phyloP scores from a whole-genome alignment of 2,888 invertebrate genomes.

The Phlogophora meticulosa region DNA sequence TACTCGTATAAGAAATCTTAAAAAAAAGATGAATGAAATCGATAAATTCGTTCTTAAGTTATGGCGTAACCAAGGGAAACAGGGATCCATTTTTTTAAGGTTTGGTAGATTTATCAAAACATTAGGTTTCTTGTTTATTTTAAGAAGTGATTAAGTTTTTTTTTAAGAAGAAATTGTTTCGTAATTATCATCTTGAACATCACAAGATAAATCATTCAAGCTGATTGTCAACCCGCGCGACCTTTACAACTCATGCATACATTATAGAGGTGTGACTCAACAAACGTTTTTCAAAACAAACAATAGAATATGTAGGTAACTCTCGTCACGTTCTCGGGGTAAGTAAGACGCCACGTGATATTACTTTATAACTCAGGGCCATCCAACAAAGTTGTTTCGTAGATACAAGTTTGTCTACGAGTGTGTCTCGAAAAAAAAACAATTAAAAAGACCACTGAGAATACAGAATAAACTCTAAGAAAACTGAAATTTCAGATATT shows the following conservation, averaged over 20 bases:
- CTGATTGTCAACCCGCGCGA: slow-evolving; percentile 27
- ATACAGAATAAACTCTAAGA: too few relatives aligned
- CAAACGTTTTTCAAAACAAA: slow-evolving; percentile 16
- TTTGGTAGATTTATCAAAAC: too few relatives aligned
- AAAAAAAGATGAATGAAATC: too few relatives aligned
- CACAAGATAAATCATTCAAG: slow-evolving; percentile 30
- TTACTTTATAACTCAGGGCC: slow-evolving; percentile 4
- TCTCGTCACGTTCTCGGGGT: slow-evolving; percentile 6
- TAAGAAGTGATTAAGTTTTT: too few relatives aligned
- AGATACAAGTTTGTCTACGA: slow-evolving; percentile 1
- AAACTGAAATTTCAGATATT: too few relatives aligned
- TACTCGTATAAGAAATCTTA: too few relatives aligned
- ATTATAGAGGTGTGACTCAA: slow-evolving; percentile 30
- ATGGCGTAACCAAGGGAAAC: too few relatives aligned
- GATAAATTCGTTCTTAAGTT: too few relatives aligned
- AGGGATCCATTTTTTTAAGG: too few relatives aligned
- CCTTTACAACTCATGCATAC: slow-evolving; percentile 26
- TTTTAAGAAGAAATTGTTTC: not conserved
- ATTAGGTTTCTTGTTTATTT: too few relatives aligned
- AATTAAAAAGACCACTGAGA: not conserved
- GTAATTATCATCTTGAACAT: not conserved
- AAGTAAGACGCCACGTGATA: slow-evolving; percentile 11
- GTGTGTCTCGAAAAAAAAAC: not conserved
- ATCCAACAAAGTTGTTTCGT: not conserved
- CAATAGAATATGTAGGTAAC: slow-evolving; percentile 17